Conservation (phyloP, 2,888 invertebrate genomes). For the Lampropteryx suffumata region DNA sequence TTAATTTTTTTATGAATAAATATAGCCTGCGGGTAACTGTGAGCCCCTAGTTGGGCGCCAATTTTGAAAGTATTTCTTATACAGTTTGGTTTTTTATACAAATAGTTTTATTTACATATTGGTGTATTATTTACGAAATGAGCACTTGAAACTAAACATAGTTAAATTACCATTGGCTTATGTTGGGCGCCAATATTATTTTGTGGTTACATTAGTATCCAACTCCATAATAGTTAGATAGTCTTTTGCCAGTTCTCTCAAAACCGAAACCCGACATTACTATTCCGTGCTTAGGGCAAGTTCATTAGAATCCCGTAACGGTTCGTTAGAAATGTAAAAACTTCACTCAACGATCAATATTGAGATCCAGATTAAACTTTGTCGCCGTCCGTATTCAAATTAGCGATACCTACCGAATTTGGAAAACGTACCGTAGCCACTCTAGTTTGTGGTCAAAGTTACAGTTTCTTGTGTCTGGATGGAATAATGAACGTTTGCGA, state of each 20-base stretch:
- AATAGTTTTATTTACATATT: too few species aligned
- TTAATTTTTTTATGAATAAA: too few species aligned
- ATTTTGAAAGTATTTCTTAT: too few species aligned
- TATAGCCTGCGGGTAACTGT: too few species aligned
- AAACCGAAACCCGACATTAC: slow-evolving; percentile 31
- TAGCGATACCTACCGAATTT: slow-evolving; percentile 50
- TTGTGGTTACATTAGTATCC: background rate
- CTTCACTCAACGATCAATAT: slow-evolving; percentile 66
- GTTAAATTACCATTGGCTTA: too few species aligned
- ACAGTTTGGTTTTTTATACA: too few species aligned
- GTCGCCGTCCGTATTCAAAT: slow-evolving; percentile 57
- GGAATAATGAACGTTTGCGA: slow-evolving; percentile 51
- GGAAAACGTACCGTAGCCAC: slow-evolving; percentile 44
- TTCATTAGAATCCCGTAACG: slow-evolving; percentile 57
- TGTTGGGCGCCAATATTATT: background rate
- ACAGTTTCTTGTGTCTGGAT: slow-evolving; percentile 39
- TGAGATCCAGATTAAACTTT: slow-evolving; percentile 62
- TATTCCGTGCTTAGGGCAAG: slow-evolving; percentile 39
- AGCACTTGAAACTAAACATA: too few species aligned
- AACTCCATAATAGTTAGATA: too few species aligned
- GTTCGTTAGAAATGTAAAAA: slow-evolving; percentile 72
- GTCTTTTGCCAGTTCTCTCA: too few species aligned
- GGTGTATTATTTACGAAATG: too few species aligned
- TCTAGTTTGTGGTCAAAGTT: slow-evolving; percentile 51
- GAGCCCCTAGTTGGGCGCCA: too few species aligned